Base-by-base conservation (phyloP, 2,113 vertebrate species). In the Oryzias melastigma region DNA sequence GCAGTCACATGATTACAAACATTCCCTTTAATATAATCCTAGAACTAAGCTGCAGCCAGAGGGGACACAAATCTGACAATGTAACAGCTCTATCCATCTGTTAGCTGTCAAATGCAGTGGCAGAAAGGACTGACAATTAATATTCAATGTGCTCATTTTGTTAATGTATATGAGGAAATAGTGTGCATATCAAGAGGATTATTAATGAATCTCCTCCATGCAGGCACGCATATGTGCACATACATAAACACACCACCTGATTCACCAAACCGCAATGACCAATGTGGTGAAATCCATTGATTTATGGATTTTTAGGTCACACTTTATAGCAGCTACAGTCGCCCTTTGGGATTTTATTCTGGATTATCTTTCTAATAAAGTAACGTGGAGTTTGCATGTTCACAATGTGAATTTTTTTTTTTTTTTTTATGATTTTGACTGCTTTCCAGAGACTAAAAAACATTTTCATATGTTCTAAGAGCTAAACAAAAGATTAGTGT, bases 21-120 rank as follows among this genome's bases (percentile, higher is more conserved):
- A 51, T 58, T 77, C 65, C 42, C 58, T 65, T 53, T 1, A 73
- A 65, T 81, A 73, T 90, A 91, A 91, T 91, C 89, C 86, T 46
- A 54, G 84, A 87, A 90, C 89, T 90, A 90, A 65, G 20, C 73
- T 58, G 14, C 62, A 65, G 58, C 70, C 74, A 78, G 57, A 68
- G 77, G 78, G 81, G 85, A 86, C 84, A 85, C 84, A 88, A 73
- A 77, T 64, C 68, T 74, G 58, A 73, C 54, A 76, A 7, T 8
- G 16, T 7, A 46, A 46, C n/a, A 46, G 52, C 50, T 22, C 7
- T 50, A 76, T 57, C 77, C 56, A 56, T 78, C 50, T 58, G 42
- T 58, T 51, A 58, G 81, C 55, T 55, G 46, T 24, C 45, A 52
- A 59, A 35, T 51, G 55, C 51, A 86, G 70, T 74, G 71, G 72